These are phyloP conservation scores for Serinus canaria DNA, from an alignment of 2,113 vertebrate genomes.

Conservation along the genomic window DNA sequence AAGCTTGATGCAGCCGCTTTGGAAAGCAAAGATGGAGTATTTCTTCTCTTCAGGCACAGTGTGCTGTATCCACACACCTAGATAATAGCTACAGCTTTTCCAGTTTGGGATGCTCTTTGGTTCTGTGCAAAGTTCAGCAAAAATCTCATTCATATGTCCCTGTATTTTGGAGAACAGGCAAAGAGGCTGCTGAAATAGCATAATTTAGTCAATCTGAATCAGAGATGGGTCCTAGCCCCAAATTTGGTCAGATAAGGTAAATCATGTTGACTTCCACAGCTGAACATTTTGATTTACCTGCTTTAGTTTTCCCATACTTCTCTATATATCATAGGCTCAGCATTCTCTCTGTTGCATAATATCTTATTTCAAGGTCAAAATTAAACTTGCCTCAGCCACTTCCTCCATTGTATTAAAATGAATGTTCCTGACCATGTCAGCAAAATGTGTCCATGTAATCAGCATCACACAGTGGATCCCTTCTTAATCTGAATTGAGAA, in stretches of 20 bases:
- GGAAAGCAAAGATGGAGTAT: neutral
- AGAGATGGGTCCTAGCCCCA: accelerated
- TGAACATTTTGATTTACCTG: neutral
- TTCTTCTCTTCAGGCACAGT: neutral
- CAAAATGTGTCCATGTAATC: neutral
- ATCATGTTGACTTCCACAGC: accelerated
- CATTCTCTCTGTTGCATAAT: neutral
- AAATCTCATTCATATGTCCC: accelerated
- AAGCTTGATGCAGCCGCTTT: neutral
- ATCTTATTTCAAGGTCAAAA: neutral
- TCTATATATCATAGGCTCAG: neutral
- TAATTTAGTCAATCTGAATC: neutral
- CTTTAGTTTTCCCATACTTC: neutral
- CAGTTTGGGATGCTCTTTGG: neutral
- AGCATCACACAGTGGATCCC: neutral
- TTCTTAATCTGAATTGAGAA: neutral
- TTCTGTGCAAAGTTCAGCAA: neutral
- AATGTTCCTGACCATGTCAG: neutral
- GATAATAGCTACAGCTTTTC: neutral
- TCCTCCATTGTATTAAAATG: neutral
- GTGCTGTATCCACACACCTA: accelerated
- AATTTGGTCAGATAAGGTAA: neutral
- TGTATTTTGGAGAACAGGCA: neutral
- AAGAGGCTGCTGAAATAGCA: neutral
- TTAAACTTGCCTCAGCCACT: neutral